Base-by-base conservation (phyloP, 2,888 invertebrate genomes). In the Oeneis ivallda region DNA sequence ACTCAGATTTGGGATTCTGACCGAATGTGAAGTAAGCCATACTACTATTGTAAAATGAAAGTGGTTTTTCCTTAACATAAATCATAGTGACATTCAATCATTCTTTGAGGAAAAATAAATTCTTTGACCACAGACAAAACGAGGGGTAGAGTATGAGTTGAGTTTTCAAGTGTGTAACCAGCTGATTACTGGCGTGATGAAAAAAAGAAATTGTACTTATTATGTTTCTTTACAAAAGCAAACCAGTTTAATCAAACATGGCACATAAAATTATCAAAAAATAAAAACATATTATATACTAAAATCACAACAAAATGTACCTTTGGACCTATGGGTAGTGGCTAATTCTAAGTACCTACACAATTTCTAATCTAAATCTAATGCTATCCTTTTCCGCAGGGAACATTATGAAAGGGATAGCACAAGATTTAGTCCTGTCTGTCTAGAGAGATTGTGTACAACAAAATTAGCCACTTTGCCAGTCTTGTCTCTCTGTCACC, bases 401-500 rank as follows among this genome's bases (percentile, higher is more conserved):
- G 26, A 5, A 5, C 26, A 26, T 26, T 26, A 26, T 26, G 26
- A 26, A 26, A 26, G 26, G 26, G 26, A 26, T 26, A 26, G 26
- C 26, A 26, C 26, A 5, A 26, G 3, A 26, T 26, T 26, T 26
- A 26, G 5, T 26, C 26, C 26, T 26, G 4, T 26, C 26, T 4
- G 26, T 26, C 5, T 26, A 26, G 5, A 26, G 5, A 1, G 26
- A 26, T 26, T 26, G 26, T 26, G 26, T 4, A 26, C 26, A 26
- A 26, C 26, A 26, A 26, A 26, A 26, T 26, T 26, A 26, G 26
- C 5, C 26, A 26, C 26, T 26, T 26, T 15, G 41, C 71, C 75
- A 76, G 76, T 76, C 76, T 76, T 75, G 58, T 66, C 70, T 75
- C 74, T 76, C 61, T 52, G 52, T n/a, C 74, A 70, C 74, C 68